A percentile compares a stretch with the other conserved stretches of the same genome.
These are phyloP conservation scores for Cotesia chilonis DNA, from an alignment of 1,140 invertebrate species.

Conservation along the genomic window DNA sequence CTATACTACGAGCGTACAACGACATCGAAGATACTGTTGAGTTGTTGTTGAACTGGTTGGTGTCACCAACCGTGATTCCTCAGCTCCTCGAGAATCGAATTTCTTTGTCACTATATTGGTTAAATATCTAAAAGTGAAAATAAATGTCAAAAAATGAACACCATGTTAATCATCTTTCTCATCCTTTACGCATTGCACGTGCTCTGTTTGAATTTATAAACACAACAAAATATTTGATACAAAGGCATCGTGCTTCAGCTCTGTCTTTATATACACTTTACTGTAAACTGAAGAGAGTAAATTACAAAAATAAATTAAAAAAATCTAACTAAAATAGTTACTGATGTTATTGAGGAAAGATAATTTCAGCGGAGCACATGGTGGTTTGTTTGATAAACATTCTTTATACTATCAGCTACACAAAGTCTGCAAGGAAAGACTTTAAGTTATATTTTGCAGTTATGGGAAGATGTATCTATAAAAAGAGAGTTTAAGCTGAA, in stretches of 20 bases:
- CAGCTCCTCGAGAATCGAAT: conserved; percentile 23
- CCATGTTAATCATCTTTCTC: conserved; percentile 12
- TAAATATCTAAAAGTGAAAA: not conserved
- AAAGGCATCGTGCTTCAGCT: no score
- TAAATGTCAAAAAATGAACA: not conserved
- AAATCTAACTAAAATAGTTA: not conserved
- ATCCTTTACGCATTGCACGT: not conserved
- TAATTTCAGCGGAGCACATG: conserved; percentile 4
- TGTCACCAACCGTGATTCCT: conserved; percentile 25
- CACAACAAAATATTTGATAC: no score
- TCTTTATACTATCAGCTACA: not conserved
- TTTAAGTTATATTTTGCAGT: conserved; percentile 1
- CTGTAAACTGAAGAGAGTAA: not conserved
- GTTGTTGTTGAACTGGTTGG: conserved; percentile 4
- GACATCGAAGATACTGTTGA: conserved; percentile 1
- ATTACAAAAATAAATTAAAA: not conserved
- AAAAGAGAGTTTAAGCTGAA: not conserved
- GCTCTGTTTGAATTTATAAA: no score
- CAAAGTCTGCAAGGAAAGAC: not conserved
- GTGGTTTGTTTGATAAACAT: conserved; percentile 7
- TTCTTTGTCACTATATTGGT: conserved; percentile 13
- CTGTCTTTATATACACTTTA: not conserved
- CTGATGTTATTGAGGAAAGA: conserved; percentile 3
- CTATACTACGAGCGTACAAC: not conserved
- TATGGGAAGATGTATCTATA: not conserved